Evolutionary conservation across 2,888 invertebrate species (phyloP).

Genomic region (Xanthia icteritia): DNA sequence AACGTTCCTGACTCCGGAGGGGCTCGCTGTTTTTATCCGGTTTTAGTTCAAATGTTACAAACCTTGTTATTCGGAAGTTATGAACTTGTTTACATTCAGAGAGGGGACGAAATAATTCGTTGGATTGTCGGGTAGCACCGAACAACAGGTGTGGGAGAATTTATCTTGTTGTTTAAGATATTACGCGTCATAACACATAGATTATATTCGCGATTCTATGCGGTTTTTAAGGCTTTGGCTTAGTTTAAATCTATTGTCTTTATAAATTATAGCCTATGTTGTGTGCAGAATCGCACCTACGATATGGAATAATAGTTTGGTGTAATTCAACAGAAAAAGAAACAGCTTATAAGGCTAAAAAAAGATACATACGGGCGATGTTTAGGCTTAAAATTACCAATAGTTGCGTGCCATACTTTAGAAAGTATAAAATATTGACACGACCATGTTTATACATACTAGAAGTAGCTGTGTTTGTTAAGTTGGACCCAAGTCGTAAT

Average conservation of each 20-base stretch:
- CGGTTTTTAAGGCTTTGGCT: background rate
- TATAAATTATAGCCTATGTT: no score
- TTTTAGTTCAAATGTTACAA: slow-evolving; percentile 66
- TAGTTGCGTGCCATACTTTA: no score
- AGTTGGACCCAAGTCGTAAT: no score
- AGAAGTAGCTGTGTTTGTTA: no score
- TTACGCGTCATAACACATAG: slow-evolving; percentile 8
- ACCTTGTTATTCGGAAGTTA: slow-evolving; percentile 75
- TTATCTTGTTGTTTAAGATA: slow-evolving; percentile 20
- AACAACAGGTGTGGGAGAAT: slow-evolving; percentile 64
- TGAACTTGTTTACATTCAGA: slow-evolving; percentile 75
- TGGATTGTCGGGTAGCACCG: slow-evolving; percentile 46
- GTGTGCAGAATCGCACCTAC: no score
- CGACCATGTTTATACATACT: no score
- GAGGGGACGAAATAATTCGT: slow-evolving; percentile 63
- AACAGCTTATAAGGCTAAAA: no score
- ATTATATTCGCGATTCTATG: background rate
- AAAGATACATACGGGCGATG: no score
- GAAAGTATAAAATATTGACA: no score
- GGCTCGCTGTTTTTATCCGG: slow-evolving; percentile 67
- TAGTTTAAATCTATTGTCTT: background rate
- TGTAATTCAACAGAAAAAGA: no score
- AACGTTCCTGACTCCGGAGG: slow-evolving; percentile 49
- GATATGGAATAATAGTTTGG: no score
- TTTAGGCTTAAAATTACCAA: no score